Base-by-base conservation (phyloP, 1,140 invertebrate genomes). In the Diprion similis region DNA sequence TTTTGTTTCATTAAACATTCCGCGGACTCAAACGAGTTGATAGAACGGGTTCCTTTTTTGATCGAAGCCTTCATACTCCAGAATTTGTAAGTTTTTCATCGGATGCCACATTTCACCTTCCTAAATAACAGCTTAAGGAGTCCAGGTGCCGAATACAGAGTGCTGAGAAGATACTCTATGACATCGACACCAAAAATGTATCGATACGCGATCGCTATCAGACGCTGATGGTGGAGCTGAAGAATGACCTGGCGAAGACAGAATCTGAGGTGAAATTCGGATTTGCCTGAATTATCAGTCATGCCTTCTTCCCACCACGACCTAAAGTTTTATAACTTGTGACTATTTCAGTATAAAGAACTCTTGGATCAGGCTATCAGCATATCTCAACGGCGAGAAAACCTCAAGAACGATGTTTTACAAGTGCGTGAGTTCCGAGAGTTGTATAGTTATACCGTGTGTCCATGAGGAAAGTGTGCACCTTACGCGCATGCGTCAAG, bases 161-260 rank as follows among this genome's bases (percentile, higher is more conserved):
- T 37, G 18, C 72, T 8, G 75, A 75, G 45, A 77, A 74, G 0
- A 18, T 70, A 4, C 68, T 77, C n/a, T 66, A 15, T 8, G 70
- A 78, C 59, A 45, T 78, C 8, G 73, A 77, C 37, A 74, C 71
- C 46, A 74, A 78, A 72, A 77, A 72, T 8, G 66, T 70, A 3
- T 70, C 46, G 9, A 75, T 45, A 64, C 64, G 69, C 8, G 68
- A 78, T 73, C 71, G 73, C 45, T 79, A 77, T 66, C 73, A 66
- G 13, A 67, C 10, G 18, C 69, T 79, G 46, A 79, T 79, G 71
- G 46, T 69, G 7, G 76, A 73, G n/a, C 66, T 81, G 24, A 81
- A 79, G 24, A 73, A 71, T 46, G 74, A 80, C 10, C 70, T 80
- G 37, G 37, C 64, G 18, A 76, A 77, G 73, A 77, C 72, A 8